These are phyloP conservation scores for Macrobrachium rosenbergii DNA, from an alignment of 1,140 invertebrate genomes.

Conservation along the genomic window DNA sequence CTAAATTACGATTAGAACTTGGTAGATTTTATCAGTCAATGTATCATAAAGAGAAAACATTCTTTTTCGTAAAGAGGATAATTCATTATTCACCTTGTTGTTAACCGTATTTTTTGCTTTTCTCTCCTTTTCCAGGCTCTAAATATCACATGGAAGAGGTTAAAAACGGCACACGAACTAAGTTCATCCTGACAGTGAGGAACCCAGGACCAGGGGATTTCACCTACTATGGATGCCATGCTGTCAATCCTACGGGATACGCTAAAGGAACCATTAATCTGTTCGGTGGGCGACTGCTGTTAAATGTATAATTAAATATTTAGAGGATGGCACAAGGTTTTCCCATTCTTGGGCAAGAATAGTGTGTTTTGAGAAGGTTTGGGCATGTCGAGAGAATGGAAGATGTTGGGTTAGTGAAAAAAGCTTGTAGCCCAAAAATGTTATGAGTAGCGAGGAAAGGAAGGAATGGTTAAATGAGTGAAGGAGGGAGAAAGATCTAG, in stretches of 20 bases:
- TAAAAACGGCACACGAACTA: neutral
- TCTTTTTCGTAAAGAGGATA: neutral
- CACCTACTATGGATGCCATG: slow-evolving; percentile 43
- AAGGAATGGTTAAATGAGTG: too few relatives aligned
- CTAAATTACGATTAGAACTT: too few relatives aligned
- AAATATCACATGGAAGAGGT: slow-evolving; percentile 46
- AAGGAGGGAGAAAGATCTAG: too few relatives aligned
- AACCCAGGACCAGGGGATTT: slow-evolving; percentile 12
- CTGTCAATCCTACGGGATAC: slow-evolving; percentile 42
- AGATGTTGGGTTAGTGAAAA: too few relatives aligned
- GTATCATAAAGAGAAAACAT: neutral
- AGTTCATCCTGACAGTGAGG: slow-evolving; percentile 38
- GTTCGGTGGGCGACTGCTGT: slow-evolving; percentile 14
- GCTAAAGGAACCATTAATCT: slow-evolving; percentile 44
- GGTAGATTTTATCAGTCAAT: neutral
- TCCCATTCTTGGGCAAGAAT: too few relatives aligned
- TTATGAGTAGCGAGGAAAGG: too few relatives aligned
- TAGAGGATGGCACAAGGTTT: neutral
- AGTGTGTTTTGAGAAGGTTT: too few relatives aligned
- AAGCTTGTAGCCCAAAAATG: too few relatives aligned
- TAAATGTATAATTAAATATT: too few relatives aligned
- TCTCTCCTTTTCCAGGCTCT: slow-evolving; percentile 2
- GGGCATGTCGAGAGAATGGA: too few relatives aligned
- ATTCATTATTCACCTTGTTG: neutral
- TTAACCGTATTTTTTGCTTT: too few relatives aligned